Evolutionary conservation across 2,797 vertebrate genomes (phyloP), one percentile per base, ranked within the genome.

Genomic region (Myripristis jacobus): DNA sequence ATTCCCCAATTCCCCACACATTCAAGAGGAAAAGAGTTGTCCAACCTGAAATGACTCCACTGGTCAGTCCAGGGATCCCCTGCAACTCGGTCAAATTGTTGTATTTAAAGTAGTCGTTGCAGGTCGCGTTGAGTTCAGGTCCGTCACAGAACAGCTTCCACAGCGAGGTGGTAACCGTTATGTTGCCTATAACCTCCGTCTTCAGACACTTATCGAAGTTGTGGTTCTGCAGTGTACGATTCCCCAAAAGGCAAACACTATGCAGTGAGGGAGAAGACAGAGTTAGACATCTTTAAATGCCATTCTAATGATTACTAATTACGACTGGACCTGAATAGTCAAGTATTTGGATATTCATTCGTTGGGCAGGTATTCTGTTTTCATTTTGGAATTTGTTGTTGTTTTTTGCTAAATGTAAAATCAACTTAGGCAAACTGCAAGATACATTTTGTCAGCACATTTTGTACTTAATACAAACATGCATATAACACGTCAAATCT

Each of bases 171-270:
- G 95, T 91, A 22, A 85, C 86, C 0, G 96, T 96, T 71, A 88
- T 0, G 0, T 98, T 97, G 79, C 78, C 70, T 8, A 82, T 64
- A 1, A 79, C 21, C 3, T 85, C 91, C 0, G 84, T 93, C 90
- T 99, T 98, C 51, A 93, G 87, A 85, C 97, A 99, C 63, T 90
- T 63, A 47, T 95, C 93, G 34, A 97, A 96, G 75, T 67, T 56
- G 3, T 88, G 91, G 73, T 94, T 95, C 50, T 96, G 91, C 50
- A 99, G 80, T 0, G 95, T 97, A n/a, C 97, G 96, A 88, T 98
- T 99, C 69, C 97, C 97, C 73, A 99, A 87, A 64, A 98, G 92
- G 83, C 97, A 99, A 56, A 99, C 93, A 44, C 97, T 99, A 70
- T 19, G 12, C 34, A 16, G 24, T 62, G 11, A 29, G 76, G 50